Evolutionary conservation across 2,113 vertebrate genomes (phyloP).

Genomic region (Aldabrachelys gigantea): DNA sequence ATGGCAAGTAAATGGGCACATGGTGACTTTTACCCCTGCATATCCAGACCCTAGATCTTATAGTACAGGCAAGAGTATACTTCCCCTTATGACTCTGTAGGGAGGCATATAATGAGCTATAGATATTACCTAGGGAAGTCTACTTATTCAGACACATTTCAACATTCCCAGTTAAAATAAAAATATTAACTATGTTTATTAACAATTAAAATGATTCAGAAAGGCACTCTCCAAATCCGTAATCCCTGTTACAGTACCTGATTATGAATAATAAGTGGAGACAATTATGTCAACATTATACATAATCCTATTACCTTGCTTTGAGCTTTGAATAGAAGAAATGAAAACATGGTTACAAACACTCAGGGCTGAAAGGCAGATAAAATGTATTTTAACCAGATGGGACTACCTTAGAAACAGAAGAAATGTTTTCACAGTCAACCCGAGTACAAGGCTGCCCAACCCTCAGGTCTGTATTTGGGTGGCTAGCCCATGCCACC

Average conservation of each 20-base stretch:
- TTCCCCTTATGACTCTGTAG: too few relatives aligned
- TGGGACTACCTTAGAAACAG: fast-evolving
- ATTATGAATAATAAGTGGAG: not conserved
- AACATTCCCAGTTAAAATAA: not conserved
- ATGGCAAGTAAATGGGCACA: not conserved
- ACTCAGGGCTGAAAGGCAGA: fast-evolving
- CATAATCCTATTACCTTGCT: not conserved
- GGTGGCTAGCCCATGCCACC: not conserved
- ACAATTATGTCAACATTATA: not conserved
- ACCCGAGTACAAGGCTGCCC: not conserved
- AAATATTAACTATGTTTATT: not conserved
- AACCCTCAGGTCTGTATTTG: not conserved
- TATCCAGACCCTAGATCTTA: fast-evolving
- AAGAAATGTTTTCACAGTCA: not conserved
- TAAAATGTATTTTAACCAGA: not conserved
- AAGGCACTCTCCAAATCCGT: not conserved
- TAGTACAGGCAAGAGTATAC: not conserved
- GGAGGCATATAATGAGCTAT: fast-evolving
- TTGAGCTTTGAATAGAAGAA: not conserved
- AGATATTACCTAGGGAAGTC: too few relatives aligned
- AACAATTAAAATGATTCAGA: not conserved
- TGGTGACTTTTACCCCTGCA: not conserved
- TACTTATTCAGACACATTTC: not conserved
- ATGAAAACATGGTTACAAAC: not conserved
- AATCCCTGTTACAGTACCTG: not conserved